Evolutionary conservation across 2,113 vertebrate species (phyloP).

Genomic region (Aegypius monachus): DNA sequence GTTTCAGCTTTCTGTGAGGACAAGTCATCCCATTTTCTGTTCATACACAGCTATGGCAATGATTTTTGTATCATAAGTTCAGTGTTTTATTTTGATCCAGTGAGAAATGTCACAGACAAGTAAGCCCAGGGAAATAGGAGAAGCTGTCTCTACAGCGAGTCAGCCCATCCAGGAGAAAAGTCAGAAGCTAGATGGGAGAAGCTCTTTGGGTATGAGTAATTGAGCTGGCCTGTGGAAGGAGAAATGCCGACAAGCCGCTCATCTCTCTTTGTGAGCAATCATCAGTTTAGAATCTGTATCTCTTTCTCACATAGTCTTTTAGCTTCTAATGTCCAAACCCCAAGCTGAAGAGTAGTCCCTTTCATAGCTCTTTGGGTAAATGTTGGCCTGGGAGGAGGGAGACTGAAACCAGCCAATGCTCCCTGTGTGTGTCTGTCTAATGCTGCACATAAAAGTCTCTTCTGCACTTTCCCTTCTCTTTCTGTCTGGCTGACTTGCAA

Average conservation of each 20-base stretch:
- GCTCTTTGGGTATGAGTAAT: background rate
- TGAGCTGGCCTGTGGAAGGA: background rate
- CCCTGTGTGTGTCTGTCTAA: fast-evolving
- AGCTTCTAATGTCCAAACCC: background rate
- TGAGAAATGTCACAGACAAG: background rate
- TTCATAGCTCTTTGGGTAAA: background rate
- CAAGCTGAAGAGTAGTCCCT: background rate
- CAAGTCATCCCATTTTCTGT: background rate
- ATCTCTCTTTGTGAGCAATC: background rate
- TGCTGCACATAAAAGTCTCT: background rate
- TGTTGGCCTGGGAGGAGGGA: background rate
- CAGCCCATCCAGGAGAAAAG: background rate
- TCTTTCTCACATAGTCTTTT: background rate
- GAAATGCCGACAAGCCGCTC: background rate
- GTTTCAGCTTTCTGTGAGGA: background rate
- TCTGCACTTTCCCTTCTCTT: background rate
- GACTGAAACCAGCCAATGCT: background rate
- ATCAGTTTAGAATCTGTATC: background rate
- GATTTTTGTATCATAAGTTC: background rate
- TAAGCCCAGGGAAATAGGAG: background rate
- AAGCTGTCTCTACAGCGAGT: background rate
- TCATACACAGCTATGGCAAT: background rate
- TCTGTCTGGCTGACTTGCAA: background rate
- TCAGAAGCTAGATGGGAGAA: background rate
- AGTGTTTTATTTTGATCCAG: background rate